Base-by-base conservation (phyloP, 2,888 invertebrate species). In the Notodonta ziczac region DNA sequence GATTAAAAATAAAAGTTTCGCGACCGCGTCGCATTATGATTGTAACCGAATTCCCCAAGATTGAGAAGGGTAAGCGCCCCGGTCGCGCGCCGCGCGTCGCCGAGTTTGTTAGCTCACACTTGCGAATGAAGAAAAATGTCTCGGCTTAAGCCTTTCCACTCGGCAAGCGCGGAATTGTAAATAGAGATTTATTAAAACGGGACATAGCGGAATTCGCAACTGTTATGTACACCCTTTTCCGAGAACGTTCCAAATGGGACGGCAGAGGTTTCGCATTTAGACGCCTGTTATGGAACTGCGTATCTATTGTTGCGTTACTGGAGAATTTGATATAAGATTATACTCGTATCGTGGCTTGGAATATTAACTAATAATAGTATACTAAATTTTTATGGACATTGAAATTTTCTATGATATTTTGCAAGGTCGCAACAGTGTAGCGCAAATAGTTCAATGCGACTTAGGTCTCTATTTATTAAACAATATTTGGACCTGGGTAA, bases 141-240 rank as follows among this genome's bases (percentile, higher is more conserved):
- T 87, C 82, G 84, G 89, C 89, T 89, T 90, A 91, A 91, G 91
- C 88, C 90, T 88, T 86, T 87, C 88, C 88, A 86, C 90, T 88
- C 88, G 82, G 83, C 86, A 86, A 82, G 87, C 85, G 83, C 80
- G 79, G 88, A 88, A 87, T 87, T 87, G 89, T 88, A 90, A 92
- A 93, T 91, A 91, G 88, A 93, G 92, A 92, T 93, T 93, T 93
- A 93, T 92, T 90, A 90, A 89, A 90, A 89, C 88, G 88, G 87
- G 88, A 86, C 87, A 86, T 78, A 78, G 85, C 82, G 82, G 84
- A 85, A 85, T 85, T 87, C 84, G 73, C 82, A 74, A 50, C 77
- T 72, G 81, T 85, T 87, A 74, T 66, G 67, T 69, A 87, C 84
- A 84, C 84, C 82, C 83, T 81, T 79, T 78, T 81, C 76, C 72